Percentiles rank a stretch among this genome's conserved stretches.
Conservation (phyloP, 2,888 invertebrate genomes). For the Baccha elongata region DNA sequence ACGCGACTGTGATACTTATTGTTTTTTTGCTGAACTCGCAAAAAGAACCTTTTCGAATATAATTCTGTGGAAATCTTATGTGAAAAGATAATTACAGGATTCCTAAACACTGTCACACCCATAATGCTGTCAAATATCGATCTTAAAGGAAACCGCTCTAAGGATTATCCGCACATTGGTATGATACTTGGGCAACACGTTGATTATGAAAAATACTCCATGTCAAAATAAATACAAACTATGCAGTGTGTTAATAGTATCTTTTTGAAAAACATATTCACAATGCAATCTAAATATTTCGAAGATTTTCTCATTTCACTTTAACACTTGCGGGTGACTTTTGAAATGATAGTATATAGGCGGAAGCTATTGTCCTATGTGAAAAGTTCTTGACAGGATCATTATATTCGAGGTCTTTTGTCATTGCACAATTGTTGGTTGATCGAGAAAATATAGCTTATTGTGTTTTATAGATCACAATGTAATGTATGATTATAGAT, state of each 20-base stretch:
- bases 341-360: slow-evolving; percentile 8
- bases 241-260: slow-evolving; percentile 8
- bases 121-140: slow-evolving; percentile 54
- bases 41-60: slow-evolving; percentile 58
- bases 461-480: slow-evolving; percentile 38
- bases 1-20: slow-evolving; percentile 79
- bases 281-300: slow-evolving; percentile 51
- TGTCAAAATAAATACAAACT: slow-evolving; percentile 81
- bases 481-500: neutral
- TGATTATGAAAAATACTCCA: slow-evolving; percentile 75
- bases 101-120: slow-evolving; percentile 79
- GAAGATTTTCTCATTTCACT: slow-evolving; percentile 9
- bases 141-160: slow-evolving; percentile 64
- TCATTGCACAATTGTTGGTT: slow-evolving; percentile 34
- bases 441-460: slow-evolving; percentile 24
- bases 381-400: slow-evolving; percentile 71
- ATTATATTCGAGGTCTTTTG: slow-evolving; percentile 63
- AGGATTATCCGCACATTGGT: slow-evolving; percentile 54
- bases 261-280: slow-evolving; percentile 5
- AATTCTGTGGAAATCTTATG: slow-evolving; percentile 75
- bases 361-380: slow-evolving; percentile 43
- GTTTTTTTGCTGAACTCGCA: slow-evolving; percentile 29
- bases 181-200: slow-evolving; percentile 38
- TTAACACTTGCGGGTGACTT: slow-evolving; percentile 23
- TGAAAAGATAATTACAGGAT: slow-evolving; percentile 76